Evolutionary conservation across 2,888 invertebrate species (phyloP).

Genomic region (Ornithoptera priamus): DNA sequence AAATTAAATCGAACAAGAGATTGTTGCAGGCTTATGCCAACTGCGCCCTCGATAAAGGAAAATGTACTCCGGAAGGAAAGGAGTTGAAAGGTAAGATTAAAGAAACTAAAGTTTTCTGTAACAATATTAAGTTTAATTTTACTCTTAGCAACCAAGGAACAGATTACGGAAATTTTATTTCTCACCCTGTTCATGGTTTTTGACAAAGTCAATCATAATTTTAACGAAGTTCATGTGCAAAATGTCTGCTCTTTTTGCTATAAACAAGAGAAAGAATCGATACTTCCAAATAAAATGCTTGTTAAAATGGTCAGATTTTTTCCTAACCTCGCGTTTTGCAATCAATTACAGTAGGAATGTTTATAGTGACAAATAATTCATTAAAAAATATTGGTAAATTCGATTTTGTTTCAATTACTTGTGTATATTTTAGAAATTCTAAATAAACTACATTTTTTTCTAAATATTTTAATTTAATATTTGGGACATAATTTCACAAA

Average conservation of each 20-base stretch:
- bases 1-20: constrained; percentile 83
- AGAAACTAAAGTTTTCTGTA: background rate
- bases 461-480: no score
- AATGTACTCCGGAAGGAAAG: constrained; percentile 85
- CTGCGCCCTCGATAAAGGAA: constrained; percentile 82
- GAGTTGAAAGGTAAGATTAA: constrained; percentile 84
- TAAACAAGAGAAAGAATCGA: no score
- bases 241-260: no score
- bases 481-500: no score
- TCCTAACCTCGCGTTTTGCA: no score
- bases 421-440: no score
- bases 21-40: constrained; percentile 83
- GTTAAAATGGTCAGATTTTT: background rate
- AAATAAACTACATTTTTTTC: no score
- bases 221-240: background rate
- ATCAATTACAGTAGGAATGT: no score
- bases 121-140: background rate
- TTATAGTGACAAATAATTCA: no score
- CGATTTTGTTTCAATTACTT: no score
- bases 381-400: no score
- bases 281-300: background rate
- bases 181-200: background rate
- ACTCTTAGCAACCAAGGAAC: background rate
- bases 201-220: background rate
- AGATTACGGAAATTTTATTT: background rate